Conservation (phyloP, 2,113 vertebrate species). For the Rhynchomys soricoides region DNA sequence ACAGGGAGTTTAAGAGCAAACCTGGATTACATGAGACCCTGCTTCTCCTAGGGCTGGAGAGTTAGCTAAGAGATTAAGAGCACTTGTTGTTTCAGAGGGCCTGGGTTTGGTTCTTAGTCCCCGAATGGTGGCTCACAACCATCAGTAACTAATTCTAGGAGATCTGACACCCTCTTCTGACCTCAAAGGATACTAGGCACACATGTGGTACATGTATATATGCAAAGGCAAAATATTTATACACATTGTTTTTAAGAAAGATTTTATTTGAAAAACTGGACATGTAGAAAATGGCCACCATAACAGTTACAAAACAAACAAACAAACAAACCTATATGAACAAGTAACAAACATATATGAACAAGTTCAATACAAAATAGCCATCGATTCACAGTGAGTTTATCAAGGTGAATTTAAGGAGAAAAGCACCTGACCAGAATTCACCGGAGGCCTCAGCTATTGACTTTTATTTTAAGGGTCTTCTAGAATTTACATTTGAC, state of each 20-base stretch:
- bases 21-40: background rate
- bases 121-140: background rate
- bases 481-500: background rate
- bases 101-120: background rate
- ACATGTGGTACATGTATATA: background rate
- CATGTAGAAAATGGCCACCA: constrained; percentile 49
- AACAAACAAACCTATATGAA: constrained; percentile 24
- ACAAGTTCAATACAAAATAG: background rate
- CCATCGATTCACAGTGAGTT: background rate
- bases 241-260: background rate
- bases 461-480: constrained; percentile 37
- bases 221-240: background rate
- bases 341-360: constrained; percentile 23
- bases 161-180: background rate
- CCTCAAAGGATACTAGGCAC: background rate
- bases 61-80: background rate
- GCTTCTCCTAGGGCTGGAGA: background rate
- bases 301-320: constrained; percentile 3
- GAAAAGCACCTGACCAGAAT: background rate
- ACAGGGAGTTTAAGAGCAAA: background rate
- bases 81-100: background rate
- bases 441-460: background rate
- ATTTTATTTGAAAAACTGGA: constrained; percentile 57
- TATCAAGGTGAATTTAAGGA: background rate
- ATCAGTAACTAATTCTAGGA: background rate